Base-by-base conservation (phyloP, 2,888 invertebrate species). In the Drosophila pseudotakahashii region DNA sequence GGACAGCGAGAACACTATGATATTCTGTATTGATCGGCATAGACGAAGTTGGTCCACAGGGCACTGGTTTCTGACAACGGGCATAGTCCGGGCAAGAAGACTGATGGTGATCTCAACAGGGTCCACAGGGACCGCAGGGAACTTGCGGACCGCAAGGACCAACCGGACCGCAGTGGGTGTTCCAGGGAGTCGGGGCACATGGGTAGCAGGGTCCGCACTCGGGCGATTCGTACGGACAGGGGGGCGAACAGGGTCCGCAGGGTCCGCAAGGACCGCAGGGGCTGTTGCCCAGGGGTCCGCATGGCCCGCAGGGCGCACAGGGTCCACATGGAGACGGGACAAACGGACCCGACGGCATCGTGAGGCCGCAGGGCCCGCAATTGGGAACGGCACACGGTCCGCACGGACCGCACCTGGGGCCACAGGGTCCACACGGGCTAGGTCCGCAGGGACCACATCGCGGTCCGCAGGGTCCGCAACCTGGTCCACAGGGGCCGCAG, bases 181-280 rank as follows among this genome's bases (percentile, higher is more conserved):
- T 77, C 76, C 76, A 77, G 11, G 76, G 76, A 26, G 76, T 77
- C 7, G 76, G 76, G 11, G 76, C 64, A 42, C 76, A 77, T 0
- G 87, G 88, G 62, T 81, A 87, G 47, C 87, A 88, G 2, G 85
- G 79, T 6, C 83, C 81, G 54, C 84, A 86, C 57, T 77, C 85
- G 3, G 87, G 87, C 11, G 77, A 68, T 16, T 76, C 76, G 32
- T 76, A 76, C 0, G 76, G 76, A 53, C 76, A 76, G 0, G 76
- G 70, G 10, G 76, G 75, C n/a, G 71, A 60, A 34, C 76, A 76
- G 9, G 78, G 78, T 1, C 64, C 76, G 26, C 73, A 64, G 4
- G 74, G 73, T 6, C 75, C 75, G 55, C 80, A 82, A 32, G 77
- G 81, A 13, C 77, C 81, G 47, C 79, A 77, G 37, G 83, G 84